phyloP scores from a whole-genome alignment of 2,113 vertebrate genomes.

The Cyrtonyx montezumae region DNA sequence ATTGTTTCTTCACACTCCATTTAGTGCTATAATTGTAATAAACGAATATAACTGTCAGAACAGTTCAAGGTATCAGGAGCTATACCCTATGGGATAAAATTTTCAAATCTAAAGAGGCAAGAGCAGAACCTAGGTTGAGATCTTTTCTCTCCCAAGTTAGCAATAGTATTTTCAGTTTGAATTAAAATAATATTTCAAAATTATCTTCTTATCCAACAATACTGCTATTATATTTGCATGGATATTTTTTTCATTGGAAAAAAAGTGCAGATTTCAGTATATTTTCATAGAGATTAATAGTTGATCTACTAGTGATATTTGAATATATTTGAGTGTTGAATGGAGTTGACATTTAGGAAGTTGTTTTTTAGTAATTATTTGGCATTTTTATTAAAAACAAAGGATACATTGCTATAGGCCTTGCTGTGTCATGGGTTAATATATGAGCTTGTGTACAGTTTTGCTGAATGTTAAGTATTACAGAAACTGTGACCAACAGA shows the following conservation, averaged over 20 bases:
- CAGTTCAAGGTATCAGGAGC: neutral
- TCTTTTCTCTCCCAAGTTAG: neutral
- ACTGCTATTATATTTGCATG: neutral
- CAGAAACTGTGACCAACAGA: neutral
- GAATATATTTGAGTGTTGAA: neutral
- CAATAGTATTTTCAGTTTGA: neutral
- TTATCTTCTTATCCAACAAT: neutral
- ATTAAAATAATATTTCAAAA: neutral
- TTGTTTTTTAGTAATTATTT: neutral
- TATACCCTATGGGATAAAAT: neutral
- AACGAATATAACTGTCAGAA: slow-evolving; percentile 5
- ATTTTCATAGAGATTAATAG: neutral
- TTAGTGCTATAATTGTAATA: slow-evolving; percentile 19
- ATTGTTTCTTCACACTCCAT: slow-evolving; percentile 35
- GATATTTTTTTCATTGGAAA: neutral
- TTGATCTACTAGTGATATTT: neutral
- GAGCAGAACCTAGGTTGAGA: neutral
- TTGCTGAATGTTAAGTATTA: neutral
- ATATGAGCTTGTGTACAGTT: neutral
- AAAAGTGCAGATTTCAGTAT: neutral
- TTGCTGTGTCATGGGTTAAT: neutral
- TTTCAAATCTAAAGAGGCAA: neutral
- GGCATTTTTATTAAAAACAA: neutral
- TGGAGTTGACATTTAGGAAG: neutral
- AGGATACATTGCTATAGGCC: neutral